Evolutionary conservation across 1,140 invertebrate genomes (phyloP), one percentile per base, ranked within the genome.

Genomic region (Megathymus violae): DNA sequence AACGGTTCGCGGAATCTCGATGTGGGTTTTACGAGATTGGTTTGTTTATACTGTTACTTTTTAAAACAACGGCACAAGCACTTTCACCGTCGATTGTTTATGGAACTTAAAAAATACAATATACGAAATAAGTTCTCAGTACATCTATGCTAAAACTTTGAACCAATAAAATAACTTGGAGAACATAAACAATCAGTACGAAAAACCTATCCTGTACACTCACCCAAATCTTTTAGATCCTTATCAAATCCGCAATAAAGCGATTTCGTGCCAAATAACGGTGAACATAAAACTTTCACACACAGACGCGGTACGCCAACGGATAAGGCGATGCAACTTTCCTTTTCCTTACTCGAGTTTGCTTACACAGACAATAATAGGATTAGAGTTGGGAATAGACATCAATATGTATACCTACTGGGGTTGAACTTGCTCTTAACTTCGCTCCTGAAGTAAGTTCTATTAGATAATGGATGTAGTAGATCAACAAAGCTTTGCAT

Each of bases 231-330:
- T 54, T 47, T 47, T 34, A 54, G 64, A 66, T 66, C 43, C 48
- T 66, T 54, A 61, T 66, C 56, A 58, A 51, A 54, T 11, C n/a
- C 48, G 40, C 41, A 44, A 59, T 54, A 60, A 66, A 66, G 48
- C 40, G 56, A 50, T 54, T 54, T 66, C 31, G 13, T 47, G 41
- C 27, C 31, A 41, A 60, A 60, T 65, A 60, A 54, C 17, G 13
- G 14, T 11, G 36, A 36, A 38, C 27, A 62, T 52, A 52, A 62
- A 52, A 46, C 60, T 48, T 48, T 48, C 46, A 48, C 46, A 11
- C 46, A 19, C 3, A 44, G 19, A 46, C 19, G 43, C 19, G 43
- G 43, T 25, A 27, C 19, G 44, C 19, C 44, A 19, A 7, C 22
- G 19, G n/a, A n/a, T 47, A 27, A 47, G 22, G 19, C 11, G 22